Percentiles rank a stretch among this genome's conserved stretches.
These are phyloP conservation scores for Patella depressa DNA, from an alignment of 2,888 invertebrate species.

Conservation along the genomic window DNA sequence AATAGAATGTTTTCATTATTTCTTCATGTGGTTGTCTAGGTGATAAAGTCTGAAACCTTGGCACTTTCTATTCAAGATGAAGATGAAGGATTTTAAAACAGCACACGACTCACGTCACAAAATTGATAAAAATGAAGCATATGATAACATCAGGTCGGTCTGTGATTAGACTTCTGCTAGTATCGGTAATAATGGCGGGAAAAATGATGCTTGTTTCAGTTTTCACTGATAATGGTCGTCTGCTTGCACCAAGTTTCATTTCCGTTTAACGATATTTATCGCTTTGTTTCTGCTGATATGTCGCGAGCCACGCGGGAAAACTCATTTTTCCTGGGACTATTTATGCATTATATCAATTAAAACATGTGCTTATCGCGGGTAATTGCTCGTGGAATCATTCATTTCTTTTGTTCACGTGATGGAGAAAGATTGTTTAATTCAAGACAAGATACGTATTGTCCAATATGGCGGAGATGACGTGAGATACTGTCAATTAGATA, in stretches of 20 bases:
- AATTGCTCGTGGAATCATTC: slow-evolving; percentile 23
- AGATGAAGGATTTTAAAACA: no score
- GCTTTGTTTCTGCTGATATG: slow-evolving; percentile 17
- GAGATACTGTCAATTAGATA: neutral
- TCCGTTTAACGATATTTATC: slow-evolving; percentile 27
- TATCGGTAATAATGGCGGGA: no score
- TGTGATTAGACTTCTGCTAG: no score
- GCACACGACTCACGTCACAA: no score
- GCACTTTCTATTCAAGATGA: no score
- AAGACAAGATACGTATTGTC: slow-evolving; percentile 4
- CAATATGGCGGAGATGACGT: slow-evolving; percentile 4
- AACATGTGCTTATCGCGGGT: slow-evolving; percentile 24
- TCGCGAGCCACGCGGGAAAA: slow-evolving; percentile 18
- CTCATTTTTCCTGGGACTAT: slow-evolving; percentile 24
- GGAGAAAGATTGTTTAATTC: slow-evolving; percentile 8
- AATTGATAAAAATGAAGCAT: no score
- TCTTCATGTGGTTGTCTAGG: no score
- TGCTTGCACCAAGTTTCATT: slow-evolving; percentile 26
- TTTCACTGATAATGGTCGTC: slow-evolving; percentile 20
- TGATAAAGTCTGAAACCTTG: no score
- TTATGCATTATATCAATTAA: slow-evolving; percentile 30
- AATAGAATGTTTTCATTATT: no score
- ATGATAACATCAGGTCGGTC: no score
- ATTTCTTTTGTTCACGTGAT: neutral
- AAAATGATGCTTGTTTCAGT: slow-evolving; percentile 11